Evolutionary conservation across 2,888 invertebrate genomes (phyloP), one percentile per base, ranked within the genome.

Genomic region (Drosophila aldrichi): DNA sequence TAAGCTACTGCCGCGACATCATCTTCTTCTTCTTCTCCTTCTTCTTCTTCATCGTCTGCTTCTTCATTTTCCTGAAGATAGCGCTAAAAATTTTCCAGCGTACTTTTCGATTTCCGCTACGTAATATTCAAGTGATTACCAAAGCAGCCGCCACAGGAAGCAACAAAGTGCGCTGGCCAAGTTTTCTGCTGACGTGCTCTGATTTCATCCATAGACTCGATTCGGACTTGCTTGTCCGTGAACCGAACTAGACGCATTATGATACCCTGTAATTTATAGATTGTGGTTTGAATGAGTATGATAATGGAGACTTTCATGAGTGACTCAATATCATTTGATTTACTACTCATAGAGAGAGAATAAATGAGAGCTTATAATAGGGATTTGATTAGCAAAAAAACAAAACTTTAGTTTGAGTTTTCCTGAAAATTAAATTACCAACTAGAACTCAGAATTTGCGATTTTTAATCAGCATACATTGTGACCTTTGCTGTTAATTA

Each of bases 91-190:
- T 79, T 76, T 74, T 75, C 62, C 81, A 79, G 62, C 76, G 82
- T 84, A 88, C 88, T 90, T 91, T 90, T 91, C 91, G 90, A 91
- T 90, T 90, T 90, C 90, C 91, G 90, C 69, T 89, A 74, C 73
- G 86, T 88, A 86, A 87, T 88, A 89, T 88, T 87, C 90, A 87
- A 87, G 90, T 87, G 87, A 87, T 87, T 87, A 81, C 88, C 77
- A 54, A 63, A 68, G 67, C 72, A 63, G 64, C 62, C 52, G 48
- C 57, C 43, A 22, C 81, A 75, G 89, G 84, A 85, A 89, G 89
- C 88, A 74, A 79, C 89, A 85, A 87, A 89, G 79, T 87, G 79
- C 75, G 83, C 87, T 77, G 74, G 74, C 68, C 68, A 84, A 89
- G 82, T 86, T 89, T 86, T 85, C 34, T 75, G 86, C 86, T 87